These are phyloP conservation scores for Otus sunia DNA, from an alignment of 2,113 vertebrate species.

Conservation along the genomic window DNA sequence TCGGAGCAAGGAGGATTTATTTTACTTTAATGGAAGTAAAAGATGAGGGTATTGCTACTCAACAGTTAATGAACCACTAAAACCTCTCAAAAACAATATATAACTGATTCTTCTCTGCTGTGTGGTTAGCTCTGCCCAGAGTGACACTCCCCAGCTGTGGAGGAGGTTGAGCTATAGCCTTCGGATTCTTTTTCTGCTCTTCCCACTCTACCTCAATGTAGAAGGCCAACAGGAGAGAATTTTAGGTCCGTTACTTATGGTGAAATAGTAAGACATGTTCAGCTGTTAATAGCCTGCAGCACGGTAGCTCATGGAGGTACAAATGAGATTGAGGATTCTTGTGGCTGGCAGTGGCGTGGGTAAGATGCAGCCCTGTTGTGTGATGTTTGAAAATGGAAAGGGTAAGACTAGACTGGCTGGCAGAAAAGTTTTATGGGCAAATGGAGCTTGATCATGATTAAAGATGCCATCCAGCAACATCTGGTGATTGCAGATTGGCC, in stretches of 20 bases:
- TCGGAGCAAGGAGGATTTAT: background rate
- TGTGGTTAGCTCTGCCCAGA: background rate
- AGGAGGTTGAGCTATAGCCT: background rate
- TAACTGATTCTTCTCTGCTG: background rate
- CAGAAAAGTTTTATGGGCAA: background rate
- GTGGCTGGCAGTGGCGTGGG: background rate
- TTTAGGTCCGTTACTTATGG: background rate
- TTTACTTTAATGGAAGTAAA: background rate
- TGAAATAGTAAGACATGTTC: background rate
- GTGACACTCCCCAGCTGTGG: background rate
- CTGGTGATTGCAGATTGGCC: background rate
- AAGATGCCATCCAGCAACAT: background rate
- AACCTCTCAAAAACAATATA: background rate
- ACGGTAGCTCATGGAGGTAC: background rate
- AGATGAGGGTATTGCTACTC: background rate
- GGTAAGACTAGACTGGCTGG: background rate
- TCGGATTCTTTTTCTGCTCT: background rate
- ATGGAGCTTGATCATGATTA: background rate
- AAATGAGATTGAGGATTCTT: background rate
- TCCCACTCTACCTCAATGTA: background rate
- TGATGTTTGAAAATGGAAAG: background rate
- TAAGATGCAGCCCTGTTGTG: background rate
- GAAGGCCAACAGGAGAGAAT: background rate
- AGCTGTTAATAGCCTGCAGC: background rate
- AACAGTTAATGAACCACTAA: background rate